Conservation (phyloP, 2,113 vertebrate species). For the Rhegmatorhina hoffmannsi region DNA sequence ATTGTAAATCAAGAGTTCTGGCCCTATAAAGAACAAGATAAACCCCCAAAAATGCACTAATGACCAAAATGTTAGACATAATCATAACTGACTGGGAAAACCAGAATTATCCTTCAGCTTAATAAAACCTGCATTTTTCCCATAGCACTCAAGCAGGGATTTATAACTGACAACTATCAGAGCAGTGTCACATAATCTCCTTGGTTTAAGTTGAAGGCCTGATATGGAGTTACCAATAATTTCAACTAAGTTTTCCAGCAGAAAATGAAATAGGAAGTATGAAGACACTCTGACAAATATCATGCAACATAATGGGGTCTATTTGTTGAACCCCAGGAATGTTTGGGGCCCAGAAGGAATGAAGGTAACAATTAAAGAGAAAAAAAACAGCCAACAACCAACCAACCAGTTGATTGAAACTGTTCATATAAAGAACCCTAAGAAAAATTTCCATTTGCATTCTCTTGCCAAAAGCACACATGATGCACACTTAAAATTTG, state of each 20-base stretch:
- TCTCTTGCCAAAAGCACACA: background rate
- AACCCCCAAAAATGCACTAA: slow-evolving; percentile 49
- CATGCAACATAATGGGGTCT: background rate
- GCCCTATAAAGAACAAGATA: slow-evolving; percentile 44
- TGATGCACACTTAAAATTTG: background rate
- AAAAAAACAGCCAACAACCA: background rate
- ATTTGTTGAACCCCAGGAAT: background rate
- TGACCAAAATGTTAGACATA: slow-evolving; percentile 36
- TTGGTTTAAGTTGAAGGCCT: background rate
- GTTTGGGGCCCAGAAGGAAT: background rate
- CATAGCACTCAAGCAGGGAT: background rate
- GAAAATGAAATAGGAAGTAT: background rate
- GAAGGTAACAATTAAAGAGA: background rate
- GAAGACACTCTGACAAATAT: background rate
- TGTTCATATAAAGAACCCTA: background rate
- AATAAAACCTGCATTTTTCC: slow-evolving; percentile 27
- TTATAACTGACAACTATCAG: background rate
- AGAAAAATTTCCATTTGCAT: background rate
- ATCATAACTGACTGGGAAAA: slow-evolving; percentile 58
- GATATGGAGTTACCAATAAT: background rate
- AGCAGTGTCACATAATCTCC: background rate
- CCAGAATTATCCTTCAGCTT: slow-evolving; percentile 23
- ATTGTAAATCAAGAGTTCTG: slow-evolving; percentile 45
- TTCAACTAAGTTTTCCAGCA: background rate
- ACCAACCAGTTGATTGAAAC: background rate